These are phyloP conservation scores for Lepidocyrtinus sp. DNA, from an alignment of 2,888 invertebrate species.

Conservation along the genomic window DNA sequence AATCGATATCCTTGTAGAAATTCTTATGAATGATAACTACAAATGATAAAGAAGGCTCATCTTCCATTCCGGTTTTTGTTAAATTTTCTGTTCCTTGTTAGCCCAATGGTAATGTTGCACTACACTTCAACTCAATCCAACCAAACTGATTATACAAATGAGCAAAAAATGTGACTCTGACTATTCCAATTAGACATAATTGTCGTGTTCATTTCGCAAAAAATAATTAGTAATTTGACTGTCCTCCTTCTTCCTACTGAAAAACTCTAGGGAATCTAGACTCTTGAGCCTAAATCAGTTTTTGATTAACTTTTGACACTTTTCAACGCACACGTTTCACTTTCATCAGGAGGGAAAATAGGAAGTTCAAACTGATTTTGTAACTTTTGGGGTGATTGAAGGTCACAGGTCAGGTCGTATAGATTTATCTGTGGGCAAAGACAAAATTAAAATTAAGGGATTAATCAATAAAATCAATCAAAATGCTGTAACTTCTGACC, in stretches of 20 bases:
- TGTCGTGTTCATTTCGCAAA: background rate
- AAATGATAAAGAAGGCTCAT: no score
- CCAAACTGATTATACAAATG: conserved; percentile 17
- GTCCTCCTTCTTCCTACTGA: background rate
- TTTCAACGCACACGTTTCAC: conserved; percentile 2
- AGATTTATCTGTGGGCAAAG: background rate
- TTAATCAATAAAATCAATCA: no score
- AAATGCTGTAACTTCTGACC: no score
- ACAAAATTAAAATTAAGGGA: conserved; percentile 4
- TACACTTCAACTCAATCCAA: background rate
- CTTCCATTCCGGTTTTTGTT: conserved; percentile 40
- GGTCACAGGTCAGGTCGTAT: no score
- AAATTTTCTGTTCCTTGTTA: background rate
- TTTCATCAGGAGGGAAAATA: background rate
- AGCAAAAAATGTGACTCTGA: background rate
- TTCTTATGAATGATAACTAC: no score
- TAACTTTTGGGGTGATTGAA: no score
- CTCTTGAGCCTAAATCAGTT: no score
- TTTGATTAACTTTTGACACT: background rate
- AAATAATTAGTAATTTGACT: background rate
- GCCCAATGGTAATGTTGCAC: background rate
- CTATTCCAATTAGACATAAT: conserved; percentile 20
- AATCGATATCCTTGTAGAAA: no score
- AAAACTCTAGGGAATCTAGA: background rate
- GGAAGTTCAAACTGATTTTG: no score